Evolutionary conservation across 2,113 vertebrate genomes (phyloP).

Genomic region (Cinclus cinclus): DNA sequence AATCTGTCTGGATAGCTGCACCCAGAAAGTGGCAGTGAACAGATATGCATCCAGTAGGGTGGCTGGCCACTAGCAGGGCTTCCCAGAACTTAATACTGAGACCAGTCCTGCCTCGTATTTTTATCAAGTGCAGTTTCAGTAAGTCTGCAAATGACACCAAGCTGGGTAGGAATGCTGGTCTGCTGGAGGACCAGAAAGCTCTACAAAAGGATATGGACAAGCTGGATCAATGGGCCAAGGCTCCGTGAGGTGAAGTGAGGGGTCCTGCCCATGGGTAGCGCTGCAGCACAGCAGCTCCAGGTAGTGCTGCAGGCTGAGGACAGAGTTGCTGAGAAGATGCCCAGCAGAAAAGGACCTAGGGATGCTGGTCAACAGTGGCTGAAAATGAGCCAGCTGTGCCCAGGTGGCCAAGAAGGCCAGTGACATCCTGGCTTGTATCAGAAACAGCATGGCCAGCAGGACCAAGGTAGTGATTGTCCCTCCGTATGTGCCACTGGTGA

Average conservation of each 20-base stretch:
- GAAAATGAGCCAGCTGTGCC: not conserved
- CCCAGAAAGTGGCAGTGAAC: not conserved
- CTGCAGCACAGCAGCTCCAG: not conserved
- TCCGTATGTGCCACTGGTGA: not conserved
- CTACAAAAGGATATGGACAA: not conserved
- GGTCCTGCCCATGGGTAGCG: not conserved
- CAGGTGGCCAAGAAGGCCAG: not conserved
- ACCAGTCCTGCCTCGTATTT: not conserved
- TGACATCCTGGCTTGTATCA: not conserved
- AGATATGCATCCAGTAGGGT: not conserved
- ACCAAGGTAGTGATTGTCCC: not conserved
- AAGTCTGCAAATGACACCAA: not conserved
- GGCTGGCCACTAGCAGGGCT: not conserved
- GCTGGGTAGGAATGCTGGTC: not conserved
- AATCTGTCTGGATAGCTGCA: accelerated
- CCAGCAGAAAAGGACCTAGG: accelerated
- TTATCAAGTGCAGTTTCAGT: not conserved
- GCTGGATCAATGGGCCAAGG: not conserved
- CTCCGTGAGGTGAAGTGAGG: not conserved
- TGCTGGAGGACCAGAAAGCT: not conserved
- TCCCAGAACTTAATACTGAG: not conserved
- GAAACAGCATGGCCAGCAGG: not conserved
- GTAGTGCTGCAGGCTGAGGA: not conserved
- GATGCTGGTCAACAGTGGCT: not conserved
- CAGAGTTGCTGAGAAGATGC: not conserved